phyloP scores from a whole-genome alignment of 2,797 vertebrate genomes.

The Myoxocephalus aenaeus region DNA sequence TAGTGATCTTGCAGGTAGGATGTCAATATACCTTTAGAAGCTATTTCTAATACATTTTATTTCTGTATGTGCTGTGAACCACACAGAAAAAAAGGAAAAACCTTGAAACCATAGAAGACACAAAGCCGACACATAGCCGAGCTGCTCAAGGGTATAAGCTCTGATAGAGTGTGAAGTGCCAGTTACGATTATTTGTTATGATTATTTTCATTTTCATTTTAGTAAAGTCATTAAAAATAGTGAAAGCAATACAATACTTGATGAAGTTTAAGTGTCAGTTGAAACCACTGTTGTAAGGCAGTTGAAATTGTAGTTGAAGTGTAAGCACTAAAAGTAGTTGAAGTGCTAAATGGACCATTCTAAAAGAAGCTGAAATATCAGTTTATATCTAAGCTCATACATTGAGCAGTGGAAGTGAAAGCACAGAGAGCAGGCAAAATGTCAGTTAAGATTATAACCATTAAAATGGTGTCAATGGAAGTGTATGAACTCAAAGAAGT shows the following conservation, averaged over 20 bases:
- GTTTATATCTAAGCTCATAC: too few species aligned
- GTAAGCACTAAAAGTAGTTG: not conserved
- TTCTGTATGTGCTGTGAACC: too few species aligned
- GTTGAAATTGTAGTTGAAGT: not conserved
- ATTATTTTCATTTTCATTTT: not conserved
- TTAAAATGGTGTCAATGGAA: not conserved
- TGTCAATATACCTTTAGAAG: not conserved
- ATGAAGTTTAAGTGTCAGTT: not conserved
- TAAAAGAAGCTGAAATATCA: too few species aligned
- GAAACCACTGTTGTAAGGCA: not conserved
- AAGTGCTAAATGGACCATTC: too few species aligned
- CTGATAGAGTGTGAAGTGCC: not conserved
- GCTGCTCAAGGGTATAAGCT: too few species aligned
- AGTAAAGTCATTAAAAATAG: not conserved
- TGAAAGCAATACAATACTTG: not conserved
- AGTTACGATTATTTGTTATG: not conserved
- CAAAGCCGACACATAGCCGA: too few species aligned
- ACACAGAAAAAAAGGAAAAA: not conserved
- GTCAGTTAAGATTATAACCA: not conserved
- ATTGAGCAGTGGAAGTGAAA: not conserved
- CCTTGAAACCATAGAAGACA: not conserved
- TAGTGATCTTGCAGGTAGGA: not conserved
- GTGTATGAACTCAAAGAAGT: not conserved
- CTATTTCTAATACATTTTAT: too few species aligned
- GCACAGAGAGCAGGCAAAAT: not conserved